Evolutionary conservation across 2,797 vertebrate genomes (phyloP), one percentile per base, ranked within the genome.

Genomic region (Eremophila alpestris): DNA sequence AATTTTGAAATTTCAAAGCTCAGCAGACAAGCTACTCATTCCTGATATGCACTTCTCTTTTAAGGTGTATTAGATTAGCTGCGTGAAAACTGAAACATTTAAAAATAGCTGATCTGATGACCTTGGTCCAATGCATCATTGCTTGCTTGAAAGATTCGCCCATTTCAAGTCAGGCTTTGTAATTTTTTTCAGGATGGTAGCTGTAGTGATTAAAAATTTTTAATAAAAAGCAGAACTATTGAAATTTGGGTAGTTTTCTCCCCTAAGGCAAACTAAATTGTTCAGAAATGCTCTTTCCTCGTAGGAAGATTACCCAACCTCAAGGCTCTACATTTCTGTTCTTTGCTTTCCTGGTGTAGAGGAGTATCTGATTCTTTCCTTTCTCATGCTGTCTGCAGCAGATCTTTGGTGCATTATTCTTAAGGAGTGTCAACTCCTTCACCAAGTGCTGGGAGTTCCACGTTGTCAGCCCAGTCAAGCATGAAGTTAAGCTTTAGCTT

Each of bases 371-470:
- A 3, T 90, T 91, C 43, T 52, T 52, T 60, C 16, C 49, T 87
- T 87, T 81, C 46, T 34, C 34, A 34, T 46, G 8, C 43, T 89
- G 16, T 69, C 49, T 90, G n/a, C 48, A n/a, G 16, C 29, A 79
- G 36, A 87, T 49, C 8, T 48, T 58, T 7, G 29, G 23, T 64
- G 4, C 5, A 2, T 75, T 1, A 0, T 87, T 64, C 11, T 87
- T 56, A 45, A 58, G 46, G 45, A 59, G 17, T 21, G 10, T 68
- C 49, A 64, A 6, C 30, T 60, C 29, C 56, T 85, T 68, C 40
- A 32, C 18, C 12, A 26, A 9, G 6, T 60, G 9, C 36, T 78
- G 0, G 16, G 60, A 67, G 12, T 60, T 85, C 3, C 1, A 0
- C 13, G 16, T 70, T 91, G 38, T 11, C 45, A 77, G 21, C 40